phyloP scores from a whole-genome alignment of 2,888 invertebrate species.

The Oligia latruncula region DNA sequence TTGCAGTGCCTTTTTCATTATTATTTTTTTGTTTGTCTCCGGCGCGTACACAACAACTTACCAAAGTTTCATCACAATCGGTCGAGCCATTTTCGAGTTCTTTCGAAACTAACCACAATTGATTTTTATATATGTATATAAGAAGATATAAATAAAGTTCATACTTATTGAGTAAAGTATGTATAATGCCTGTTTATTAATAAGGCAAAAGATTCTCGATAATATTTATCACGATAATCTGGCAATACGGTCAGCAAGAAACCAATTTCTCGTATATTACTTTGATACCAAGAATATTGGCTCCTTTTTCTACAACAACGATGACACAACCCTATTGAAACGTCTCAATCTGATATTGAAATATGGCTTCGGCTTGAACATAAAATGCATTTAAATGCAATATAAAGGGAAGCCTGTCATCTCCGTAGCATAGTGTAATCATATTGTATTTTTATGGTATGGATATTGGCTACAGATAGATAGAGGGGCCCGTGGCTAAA shows the following conservation, averaged over 20 bases:
- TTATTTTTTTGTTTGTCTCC: too few relatives aligned
- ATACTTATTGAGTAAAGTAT: background rate
- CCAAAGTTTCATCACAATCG: too few relatives aligned
- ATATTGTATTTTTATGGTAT: conserved; percentile 29
- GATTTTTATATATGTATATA: too few relatives aligned
- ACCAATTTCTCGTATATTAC: conserved; percentile 6
- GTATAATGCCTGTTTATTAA: background rate
- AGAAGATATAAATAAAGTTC: background rate
- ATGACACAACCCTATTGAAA: conserved; percentile 51
- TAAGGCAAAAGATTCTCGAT: background rate
- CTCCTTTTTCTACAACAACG: background rate
- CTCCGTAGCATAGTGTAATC: conserved; percentile 34
- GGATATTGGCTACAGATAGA: background rate
- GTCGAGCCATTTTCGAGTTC: too few relatives aligned
- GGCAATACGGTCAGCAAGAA: background rate
- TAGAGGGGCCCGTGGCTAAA: too few relatives aligned
- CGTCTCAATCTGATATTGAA: conserved; percentile 64
- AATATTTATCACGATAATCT: conserved; percentile 1
- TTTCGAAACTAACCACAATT: too few relatives aligned
- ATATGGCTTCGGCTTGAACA: conserved; percentile 49
- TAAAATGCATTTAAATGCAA: conserved; percentile 65
- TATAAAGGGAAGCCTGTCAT: conserved; percentile 39
- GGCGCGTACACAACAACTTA: too few relatives aligned
- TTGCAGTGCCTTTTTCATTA: too few relatives aligned
- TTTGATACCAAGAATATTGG: background rate